A percentile compares a stretch with the other conserved stretches of the same genome.
Conservation (phyloP, 2,797 vertebrate genomes). For the Enteromius radiatus region DNA sequence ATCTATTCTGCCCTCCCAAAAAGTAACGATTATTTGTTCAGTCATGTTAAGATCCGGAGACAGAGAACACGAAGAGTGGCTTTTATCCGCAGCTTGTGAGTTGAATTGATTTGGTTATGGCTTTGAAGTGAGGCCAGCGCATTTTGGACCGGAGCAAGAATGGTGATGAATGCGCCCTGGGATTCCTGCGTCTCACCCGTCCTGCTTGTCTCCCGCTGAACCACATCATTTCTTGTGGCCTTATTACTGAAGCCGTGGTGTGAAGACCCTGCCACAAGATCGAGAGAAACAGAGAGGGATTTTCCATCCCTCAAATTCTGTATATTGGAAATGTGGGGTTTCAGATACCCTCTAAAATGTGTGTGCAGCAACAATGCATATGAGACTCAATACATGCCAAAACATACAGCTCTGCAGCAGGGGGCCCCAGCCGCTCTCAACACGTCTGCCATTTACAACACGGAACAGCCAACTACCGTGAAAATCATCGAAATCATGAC, state of each 20-base stretch:
- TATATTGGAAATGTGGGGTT: conserved; percentile 46
- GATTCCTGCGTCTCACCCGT: conserved; percentile 57
- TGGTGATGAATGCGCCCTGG: conserved; percentile 55
- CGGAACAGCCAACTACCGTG: conserved; percentile 70
- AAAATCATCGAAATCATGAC: conserved; percentile 62
- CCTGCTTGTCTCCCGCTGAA: conserved; percentile 57
- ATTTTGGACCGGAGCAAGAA: conserved; percentile 38
- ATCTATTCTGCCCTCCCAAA: not conserved
- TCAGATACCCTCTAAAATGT: conserved; percentile 39
- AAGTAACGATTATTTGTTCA: conserved; percentile 58
- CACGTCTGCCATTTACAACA: conserved; percentile 61
- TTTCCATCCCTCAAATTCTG: conserved; percentile 49
- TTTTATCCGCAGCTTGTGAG: conserved; percentile 43
- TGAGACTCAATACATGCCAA: conserved; percentile 52
- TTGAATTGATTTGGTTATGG: conserved; percentile 40
- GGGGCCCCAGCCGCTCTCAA: conserved; percentile 34
- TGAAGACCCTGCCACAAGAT: conserved; percentile 38
- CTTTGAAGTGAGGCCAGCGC: conserved; percentile 52
- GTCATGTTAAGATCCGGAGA: conserved; percentile 55
- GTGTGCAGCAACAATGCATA: conserved; percentile 48
- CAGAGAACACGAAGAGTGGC: conserved; percentile 45
- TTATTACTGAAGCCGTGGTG: conserved; percentile 56
- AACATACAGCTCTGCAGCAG: conserved; percentile 52
- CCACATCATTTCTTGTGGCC: conserved; percentile 57
- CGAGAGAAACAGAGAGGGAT: conserved; percentile 19